Conservation (phyloP, 2,113 vertebrate species). For the Perccottus glenii region DNA sequence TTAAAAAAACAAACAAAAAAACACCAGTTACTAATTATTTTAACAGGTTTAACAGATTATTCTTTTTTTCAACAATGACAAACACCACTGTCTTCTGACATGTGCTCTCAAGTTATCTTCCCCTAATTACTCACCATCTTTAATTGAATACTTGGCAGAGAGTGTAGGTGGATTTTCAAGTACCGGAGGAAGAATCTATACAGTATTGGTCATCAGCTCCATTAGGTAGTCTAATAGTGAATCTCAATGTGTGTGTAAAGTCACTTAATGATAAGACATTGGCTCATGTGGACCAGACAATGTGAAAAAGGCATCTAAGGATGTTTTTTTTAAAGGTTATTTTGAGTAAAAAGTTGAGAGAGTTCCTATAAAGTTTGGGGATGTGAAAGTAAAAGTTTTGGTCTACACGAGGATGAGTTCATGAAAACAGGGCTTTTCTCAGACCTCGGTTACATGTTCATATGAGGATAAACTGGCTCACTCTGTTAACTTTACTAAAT, state of each 20-base stretch:
- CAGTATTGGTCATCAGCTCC: conserved; percentile 64
- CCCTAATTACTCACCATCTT: conserved; percentile 70
- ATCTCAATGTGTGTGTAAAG: background rate
- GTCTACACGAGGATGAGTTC: conserved; percentile 52
- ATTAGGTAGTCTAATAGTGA: conserved; percentile 42
- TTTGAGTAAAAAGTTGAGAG: conserved; percentile 47
- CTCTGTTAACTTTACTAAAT: no score
- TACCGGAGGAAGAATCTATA: conserved; percentile 4
- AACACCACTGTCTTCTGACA: background rate
- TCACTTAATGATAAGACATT: background rate
- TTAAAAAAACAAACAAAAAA: no score
- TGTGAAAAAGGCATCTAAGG: conserved; percentile 27
- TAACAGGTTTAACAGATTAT: no score
- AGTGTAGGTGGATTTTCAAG: conserved; percentile 10
- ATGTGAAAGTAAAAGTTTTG: conserved; percentile 69
- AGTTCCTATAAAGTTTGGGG: conserved; percentile 62
- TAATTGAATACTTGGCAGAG: conserved; percentile 78
- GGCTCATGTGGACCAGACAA: background rate
- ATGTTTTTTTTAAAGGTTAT: conserved; percentile 53
- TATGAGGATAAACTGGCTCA: background rate
- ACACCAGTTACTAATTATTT: no score
- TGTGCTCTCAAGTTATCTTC: conserved; percentile 61
- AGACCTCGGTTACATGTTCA: conserved; percentile 34
- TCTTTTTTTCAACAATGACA: no score
- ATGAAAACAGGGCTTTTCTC: conserved; percentile 50